Evolutionary conservation across 1,140 invertebrate species (phyloP), one percentile per base, ranked within the genome.

Genomic region (Rhyzopertha dominica): DNA sequence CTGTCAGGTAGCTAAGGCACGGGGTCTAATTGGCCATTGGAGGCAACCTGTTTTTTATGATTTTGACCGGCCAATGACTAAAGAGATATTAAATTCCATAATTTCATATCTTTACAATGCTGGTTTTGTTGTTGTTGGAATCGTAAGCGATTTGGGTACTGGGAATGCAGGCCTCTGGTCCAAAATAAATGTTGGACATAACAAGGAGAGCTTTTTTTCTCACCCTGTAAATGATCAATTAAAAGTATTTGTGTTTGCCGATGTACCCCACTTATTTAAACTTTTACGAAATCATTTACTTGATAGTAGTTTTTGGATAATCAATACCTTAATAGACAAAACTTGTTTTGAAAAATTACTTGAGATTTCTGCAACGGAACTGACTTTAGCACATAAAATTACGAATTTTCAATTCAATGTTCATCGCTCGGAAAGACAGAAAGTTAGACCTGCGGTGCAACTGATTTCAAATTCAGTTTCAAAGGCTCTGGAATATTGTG

Each of bases 1-100:
- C n/a, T n/a, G n/a, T n/a, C 38, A 52, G 37, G 41, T 42, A 22
- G 41, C 39, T 8, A 48, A 56, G 13, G 13, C 9, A 25, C 22
- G 46, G 49, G 43, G 40, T 2, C 39, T 69, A 7, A 35, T 49
- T 36, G 18, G 14, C 5, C 12, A 29, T 59, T 7, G 71, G 75
- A 56, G 66, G 18, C 37, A 39, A 24, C 37, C 2, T 0, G 4
- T 4, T 39, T 19, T 39, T 19, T 39, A 39, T 19, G 12, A 23
- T 9, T 39, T 39, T 25, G 37, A 39, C 23, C 20, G 28, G 37
- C 18, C 37, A 5, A 41, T 30, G 39, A 41, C 10, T 8, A 41
- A 30, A 41, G 7, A 41, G 10, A 41, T 41, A 30, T n/a, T 41
- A 30, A 14, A 41, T 4, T 10, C 29, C 18, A 31, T 40, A 14